Conservation (phyloP, 2,888 invertebrate genomes). For the Aquatica leii region DNA sequence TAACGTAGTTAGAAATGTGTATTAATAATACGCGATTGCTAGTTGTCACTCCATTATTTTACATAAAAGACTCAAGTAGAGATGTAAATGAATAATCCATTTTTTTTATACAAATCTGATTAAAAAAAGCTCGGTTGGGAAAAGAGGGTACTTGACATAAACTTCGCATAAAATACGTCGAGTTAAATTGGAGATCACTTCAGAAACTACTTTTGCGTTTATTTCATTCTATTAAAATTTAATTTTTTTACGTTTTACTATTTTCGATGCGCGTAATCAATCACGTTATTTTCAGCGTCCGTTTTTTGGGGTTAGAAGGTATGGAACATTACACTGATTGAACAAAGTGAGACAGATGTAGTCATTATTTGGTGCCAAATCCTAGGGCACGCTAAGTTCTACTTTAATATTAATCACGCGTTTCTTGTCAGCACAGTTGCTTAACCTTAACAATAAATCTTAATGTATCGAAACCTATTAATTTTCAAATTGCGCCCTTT, state of each 20-base stretch:
- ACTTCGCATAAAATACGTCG: conserved; percentile 23
- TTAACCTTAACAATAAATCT: neutral
- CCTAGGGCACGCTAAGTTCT: neutral
- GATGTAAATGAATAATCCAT: conserved; percentile 22
- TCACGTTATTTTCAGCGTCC: too few relatives aligned
- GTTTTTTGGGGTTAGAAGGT: too few relatives aligned
- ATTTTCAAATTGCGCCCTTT: neutral
- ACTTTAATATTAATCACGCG: conserved; percentile 10
- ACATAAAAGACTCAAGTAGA: conserved; percentile 13
- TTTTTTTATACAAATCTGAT: conserved; percentile 25
- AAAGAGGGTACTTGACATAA: conserved; percentile 18
- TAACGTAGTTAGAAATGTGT: too few relatives aligned
- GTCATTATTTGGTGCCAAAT: conserved; percentile 3
- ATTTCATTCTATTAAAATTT: too few relatives aligned
- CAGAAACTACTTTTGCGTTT: conserved; percentile 25
- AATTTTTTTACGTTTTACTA: too few relatives aligned
- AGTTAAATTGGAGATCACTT: conserved; percentile 27
- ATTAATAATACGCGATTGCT: neutral
- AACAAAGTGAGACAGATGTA: neutral
- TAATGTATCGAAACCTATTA: neutral
- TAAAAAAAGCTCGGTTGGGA: conserved; percentile 24
- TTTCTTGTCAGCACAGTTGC: neutral
- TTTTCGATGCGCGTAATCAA: too few relatives aligned
- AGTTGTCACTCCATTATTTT: conserved; percentile 2
- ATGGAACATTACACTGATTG: conserved; percentile 10